Evolutionary conservation across 1,140 invertebrate genomes (phyloP).

Genomic region (Nasonia longicornis): DNA sequence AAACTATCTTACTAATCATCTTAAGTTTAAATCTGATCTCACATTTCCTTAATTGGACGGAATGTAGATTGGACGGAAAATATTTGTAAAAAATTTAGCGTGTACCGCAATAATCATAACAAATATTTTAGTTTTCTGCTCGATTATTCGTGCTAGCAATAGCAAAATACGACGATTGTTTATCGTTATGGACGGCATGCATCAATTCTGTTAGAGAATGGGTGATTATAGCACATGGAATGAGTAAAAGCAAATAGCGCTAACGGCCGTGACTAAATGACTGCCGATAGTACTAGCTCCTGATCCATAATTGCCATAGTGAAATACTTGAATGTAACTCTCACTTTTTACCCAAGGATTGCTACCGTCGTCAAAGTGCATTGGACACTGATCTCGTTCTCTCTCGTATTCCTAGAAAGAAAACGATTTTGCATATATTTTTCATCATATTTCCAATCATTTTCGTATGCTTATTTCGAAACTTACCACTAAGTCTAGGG

Average conservation of each 20-base stretch:
- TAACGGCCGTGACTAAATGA: not conserved
- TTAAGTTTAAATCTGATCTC: not conserved
- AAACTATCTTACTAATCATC: slow-evolving; percentile 7
- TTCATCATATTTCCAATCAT: not conserved
- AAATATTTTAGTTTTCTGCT: slow-evolving; percentile 2
- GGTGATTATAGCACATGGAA: not conserved
- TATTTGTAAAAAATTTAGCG: not conserved
- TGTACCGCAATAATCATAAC: not conserved
- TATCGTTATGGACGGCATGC: not conserved
- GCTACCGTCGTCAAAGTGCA: slow-evolving; percentile 92
- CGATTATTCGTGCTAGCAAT: not conserved
- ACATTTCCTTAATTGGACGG: slow-evolving; percentile 29
- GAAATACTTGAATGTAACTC: slow-evolving; percentile 78
- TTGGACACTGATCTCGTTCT: slow-evolving; percentile 90
- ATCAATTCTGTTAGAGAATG: not conserved
- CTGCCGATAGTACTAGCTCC: not conserved
- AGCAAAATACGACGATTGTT: slow-evolving; percentile 3
- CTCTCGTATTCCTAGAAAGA: slow-evolving; percentile 65
- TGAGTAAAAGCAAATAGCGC: not conserved
- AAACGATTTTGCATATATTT: slow-evolving; percentile 26
- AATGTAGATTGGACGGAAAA: slow-evolving; percentile 22
- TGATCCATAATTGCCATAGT: slow-evolving; percentile 60
- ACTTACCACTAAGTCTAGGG: slow-evolving; percentile 86
- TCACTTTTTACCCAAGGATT: slow-evolving; percentile 86
- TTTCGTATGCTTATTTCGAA: slow-evolving; percentile 17